Evolutionary conservation across 2,888 invertebrate genomes (phyloP), one percentile per base, ranked within the genome.

Genomic region (Trypoxylon attenuatum): DNA sequence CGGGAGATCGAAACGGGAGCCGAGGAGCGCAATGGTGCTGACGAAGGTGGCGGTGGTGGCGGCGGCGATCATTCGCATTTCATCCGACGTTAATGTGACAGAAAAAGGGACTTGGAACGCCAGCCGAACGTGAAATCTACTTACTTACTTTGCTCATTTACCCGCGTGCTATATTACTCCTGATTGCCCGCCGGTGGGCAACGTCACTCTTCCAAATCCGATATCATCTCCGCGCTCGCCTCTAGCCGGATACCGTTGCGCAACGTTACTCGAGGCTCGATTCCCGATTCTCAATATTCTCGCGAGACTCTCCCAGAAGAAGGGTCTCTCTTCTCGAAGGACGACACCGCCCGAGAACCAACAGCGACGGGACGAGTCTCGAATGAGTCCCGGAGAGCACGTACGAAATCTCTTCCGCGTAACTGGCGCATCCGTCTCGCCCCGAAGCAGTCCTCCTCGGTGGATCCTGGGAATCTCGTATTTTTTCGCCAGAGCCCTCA

Each of bases 391-490:
- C 22, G 45, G 22, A 21, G 42, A 53, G 15, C 27, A 43, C 19
- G 45, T 19, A 29, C 57, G 64, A 70, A 68, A 53, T 55, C 55
- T 66, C 77, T 77, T 77, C 76, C 77, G 78, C 77, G 67, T 73
- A 62, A 60, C 71, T 49, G 38, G 61, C 46, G 59, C 54, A 46
- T 49, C 33, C 13, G 51, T 45, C n/a, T n/a, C n/a, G 58, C 59
- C 39, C 59, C 58, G 63, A 69, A 71, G 71, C 61, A 73, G 66
- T 69, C 76, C 78, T 76, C 78, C 72, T 70, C 68, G 73, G 58
- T 50, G 75, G 80, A 80, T 82, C 84, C 81, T 85, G 85, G 84
- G 84, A 85, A 85, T 84, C 81, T 73, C 52, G 76, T 50, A 81
- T 83, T 84, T 83, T 84, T 83, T 80, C 80, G 69, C 45, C 59